A percentile compares a stretch with the other conserved stretches of the same genome.
phyloP scores from a whole-genome alignment of 2,113 vertebrate genomes.

The Tragelaphus scriptus region DNA sequence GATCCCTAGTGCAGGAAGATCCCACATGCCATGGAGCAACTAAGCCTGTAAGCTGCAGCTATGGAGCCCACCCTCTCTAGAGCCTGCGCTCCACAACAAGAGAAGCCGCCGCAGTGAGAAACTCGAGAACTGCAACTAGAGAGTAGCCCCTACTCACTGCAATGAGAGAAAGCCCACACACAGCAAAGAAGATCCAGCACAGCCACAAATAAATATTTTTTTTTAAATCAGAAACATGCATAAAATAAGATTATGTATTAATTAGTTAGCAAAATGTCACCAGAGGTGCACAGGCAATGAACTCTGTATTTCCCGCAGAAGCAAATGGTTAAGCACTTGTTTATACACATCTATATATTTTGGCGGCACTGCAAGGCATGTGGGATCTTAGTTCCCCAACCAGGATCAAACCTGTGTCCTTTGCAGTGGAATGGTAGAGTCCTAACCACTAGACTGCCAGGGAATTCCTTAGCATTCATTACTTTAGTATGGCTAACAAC shows the following conservation, averaged over 20 bases:
- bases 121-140: background rate
- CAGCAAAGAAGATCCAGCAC: background rate
- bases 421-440: background rate
- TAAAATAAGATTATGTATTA: background rate
- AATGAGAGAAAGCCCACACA: background rate
- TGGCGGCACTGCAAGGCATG: fast-evolving
- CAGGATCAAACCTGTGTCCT: background rate
- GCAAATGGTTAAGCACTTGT: background rate
- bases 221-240: background rate
- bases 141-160: background rate
- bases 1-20: background rate
- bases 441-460: background rate
- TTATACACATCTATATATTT: background rate
- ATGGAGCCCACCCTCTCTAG: background rate
- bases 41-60: background rate
- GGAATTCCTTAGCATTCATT: background rate
- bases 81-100: background rate
- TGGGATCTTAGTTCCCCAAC: background rate
- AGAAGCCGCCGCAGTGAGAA: background rate
- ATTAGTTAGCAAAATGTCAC: background rate
- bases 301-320: background rate
- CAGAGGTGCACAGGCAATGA: background rate
- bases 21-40: background rate
- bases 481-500: background rate
- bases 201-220: background rate